Conservation (phyloP, 1,140 invertebrate species). For the Anastatus disparis region DNA sequence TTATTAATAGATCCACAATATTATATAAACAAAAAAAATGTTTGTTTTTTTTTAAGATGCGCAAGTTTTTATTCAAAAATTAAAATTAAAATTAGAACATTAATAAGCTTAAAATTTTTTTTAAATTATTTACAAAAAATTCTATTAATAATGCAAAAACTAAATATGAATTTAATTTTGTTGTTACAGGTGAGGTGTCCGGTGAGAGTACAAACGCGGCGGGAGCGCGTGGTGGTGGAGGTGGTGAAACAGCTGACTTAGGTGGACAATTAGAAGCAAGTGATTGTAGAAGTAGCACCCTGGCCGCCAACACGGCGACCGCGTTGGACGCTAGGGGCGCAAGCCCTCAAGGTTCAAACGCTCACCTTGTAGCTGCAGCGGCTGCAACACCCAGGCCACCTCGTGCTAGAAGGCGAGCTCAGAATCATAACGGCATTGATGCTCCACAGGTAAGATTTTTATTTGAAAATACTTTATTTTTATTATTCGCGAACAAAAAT, state of each 20-base stretch:
- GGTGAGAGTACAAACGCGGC: slow-evolving; percentile 60
- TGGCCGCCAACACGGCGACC: slow-evolving; percentile 65
- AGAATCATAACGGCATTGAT: slow-evolving; percentile 65
- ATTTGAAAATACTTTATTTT: no score
- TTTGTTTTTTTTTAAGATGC: no score
- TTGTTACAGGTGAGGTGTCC: slow-evolving; percentile 61
- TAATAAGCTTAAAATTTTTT: no score
- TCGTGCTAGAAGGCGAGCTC: slow-evolving; percentile 58
- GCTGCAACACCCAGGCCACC: slow-evolving; percentile 62
- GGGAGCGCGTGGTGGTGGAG: slow-evolving; percentile 60
- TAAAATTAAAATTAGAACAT: no score
- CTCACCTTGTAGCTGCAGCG: slow-evolving; percentile 45
- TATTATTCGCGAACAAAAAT: no score
- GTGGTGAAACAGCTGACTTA: slow-evolving; percentile 64
- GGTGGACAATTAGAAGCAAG: slow-evolving; percentile 61
- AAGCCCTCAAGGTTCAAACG: slow-evolving; percentile 63
- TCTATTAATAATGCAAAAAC: no score
- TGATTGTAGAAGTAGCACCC: slow-evolving; percentile 58
- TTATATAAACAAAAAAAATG: no score
- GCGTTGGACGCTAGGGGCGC: slow-evolving; percentile 63
- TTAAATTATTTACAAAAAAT: no score
- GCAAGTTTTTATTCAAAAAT: no score
- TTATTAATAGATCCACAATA: no score
- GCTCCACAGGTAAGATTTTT: slow-evolving; percentile 61
- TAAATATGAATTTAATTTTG: no score